Evolutionary conservation across 2,113 vertebrate species (phyloP), one percentile per base, ranked within the genome.

Genomic region (Opisthocomus hoazin): DNA sequence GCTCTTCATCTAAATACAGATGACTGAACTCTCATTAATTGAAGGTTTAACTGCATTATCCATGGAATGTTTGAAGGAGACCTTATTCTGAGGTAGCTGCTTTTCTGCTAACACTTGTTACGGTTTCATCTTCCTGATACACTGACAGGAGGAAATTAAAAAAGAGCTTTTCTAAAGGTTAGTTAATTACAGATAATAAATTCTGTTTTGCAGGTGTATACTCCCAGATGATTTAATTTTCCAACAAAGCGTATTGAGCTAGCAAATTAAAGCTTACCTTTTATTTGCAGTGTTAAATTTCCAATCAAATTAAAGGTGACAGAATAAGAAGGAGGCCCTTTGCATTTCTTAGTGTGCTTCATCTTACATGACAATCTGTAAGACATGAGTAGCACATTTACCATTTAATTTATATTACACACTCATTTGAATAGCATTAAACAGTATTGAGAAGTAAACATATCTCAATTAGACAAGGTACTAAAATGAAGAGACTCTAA

Each of bases 171-270:
- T 92, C 41, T 90, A 96, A 97, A 97, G 90, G 51, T 94, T 97
- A 88, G 56, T 94, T 96, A 97, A 97, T 96, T 96, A 94, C 24
- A 94, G 88, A 78, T 89, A 96, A 94, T 95, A 96, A 83, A 92
- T 97, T 96, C 84, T 97, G 58, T 81, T 97, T 95, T 96, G 84
- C 82, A 97, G 87, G 89, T 94, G 21, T 87, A 74, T 74, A 56
- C 37, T 95, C 69, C 63, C 43, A 93, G 91, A 95, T 79, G 39
- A 96, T 90, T 97, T 96, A 74, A 84, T 94, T 97, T 97, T 93
- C 48, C 54, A 92, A 71, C 48, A 94, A 90, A 80, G 5, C 3
- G 6, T 89, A 92, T 32, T 75, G 69, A 92, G 61, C 45, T 63
- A 10, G 13, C 89, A 96, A 97, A 96, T 96, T 95, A 96, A 97